phyloP scores from a whole-genome alignment of 2,797 vertebrate genomes.

The Distichodus sexfasciatus region DNA sequence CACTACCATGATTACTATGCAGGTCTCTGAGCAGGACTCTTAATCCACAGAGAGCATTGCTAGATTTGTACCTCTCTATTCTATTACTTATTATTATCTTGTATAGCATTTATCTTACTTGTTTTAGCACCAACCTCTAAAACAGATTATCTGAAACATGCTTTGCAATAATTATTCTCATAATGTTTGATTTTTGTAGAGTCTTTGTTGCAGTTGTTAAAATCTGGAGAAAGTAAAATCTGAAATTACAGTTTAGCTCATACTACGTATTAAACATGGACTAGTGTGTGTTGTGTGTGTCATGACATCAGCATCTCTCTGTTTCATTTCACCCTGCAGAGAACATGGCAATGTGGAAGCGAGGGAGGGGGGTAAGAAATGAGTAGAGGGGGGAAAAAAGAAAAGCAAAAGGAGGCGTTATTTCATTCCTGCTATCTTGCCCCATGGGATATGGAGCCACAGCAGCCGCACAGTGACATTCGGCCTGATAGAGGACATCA shows the following conservation, averaged over 20 bases:
- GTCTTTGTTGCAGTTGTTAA: conserved; percentile 11
- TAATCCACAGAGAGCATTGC: no score
- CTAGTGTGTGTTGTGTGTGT: conserved; percentile 12
- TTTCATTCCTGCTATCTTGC: conserved; percentile 49
- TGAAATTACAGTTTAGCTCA: conserved; percentile 11
- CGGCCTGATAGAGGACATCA: conserved; percentile 78
- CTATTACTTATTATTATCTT: no score
- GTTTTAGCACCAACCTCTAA: no score
- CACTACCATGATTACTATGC: no score
- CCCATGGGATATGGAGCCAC: conserved; percentile 51
- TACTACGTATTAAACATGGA: conserved; percentile 28
- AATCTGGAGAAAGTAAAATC: conserved; percentile 10
- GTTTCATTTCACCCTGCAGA: conserved; percentile 8
- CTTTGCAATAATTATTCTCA: no score
- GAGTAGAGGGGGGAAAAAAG: neutral
- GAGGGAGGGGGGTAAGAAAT: neutral
- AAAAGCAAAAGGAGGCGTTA: conserved; percentile 46
- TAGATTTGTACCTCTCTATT: no score
- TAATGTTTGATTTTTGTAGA: neutral
- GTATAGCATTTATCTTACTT: no score
- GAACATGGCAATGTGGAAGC: conserved; percentile 9
- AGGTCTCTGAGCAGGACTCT: no score
- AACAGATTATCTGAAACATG: no score
- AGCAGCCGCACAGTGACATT: conserved; percentile 70
- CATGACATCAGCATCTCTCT: conserved; percentile 26